Percentiles rank a stretch among this genome's conserved stretches.
Conservation (phyloP, 2,113 vertebrate genomes). For the Clarias macrocephalus region DNA sequence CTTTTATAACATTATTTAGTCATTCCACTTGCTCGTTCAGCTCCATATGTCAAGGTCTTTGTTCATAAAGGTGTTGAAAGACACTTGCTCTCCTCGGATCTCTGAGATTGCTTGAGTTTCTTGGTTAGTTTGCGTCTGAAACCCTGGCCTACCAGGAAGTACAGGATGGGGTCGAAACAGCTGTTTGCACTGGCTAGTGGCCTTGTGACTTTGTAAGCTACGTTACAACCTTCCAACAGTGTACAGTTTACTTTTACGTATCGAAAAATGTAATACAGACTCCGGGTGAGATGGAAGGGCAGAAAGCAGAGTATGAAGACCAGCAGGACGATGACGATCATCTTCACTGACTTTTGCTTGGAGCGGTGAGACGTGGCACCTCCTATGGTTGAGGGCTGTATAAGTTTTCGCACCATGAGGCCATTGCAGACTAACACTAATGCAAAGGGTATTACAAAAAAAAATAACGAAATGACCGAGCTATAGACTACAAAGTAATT, state of each 20-base stretch:
- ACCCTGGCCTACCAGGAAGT: conserved; percentile 90
- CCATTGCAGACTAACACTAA: conserved; percentile 86
- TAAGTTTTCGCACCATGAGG: conserved; percentile 84
- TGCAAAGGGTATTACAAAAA: conserved; percentile 86
- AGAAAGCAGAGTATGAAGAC: conserved; percentile 91
- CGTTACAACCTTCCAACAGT: conserved; percentile 80
- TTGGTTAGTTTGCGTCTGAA: conserved; percentile 63
- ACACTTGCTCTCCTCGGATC: background rate
- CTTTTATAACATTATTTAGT: background rate
- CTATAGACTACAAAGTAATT: conserved; percentile 87
- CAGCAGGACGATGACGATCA: conserved; percentile 86
- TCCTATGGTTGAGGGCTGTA: conserved; percentile 69
- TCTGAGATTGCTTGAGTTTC: conserved; percentile 37
- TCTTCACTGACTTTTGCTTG: conserved; percentile 93
- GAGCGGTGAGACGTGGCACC: conserved; percentile 69
- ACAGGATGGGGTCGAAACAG: conserved; percentile 91
- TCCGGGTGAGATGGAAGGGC: conserved; percentile 92
- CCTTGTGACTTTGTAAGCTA: conserved; percentile 92
- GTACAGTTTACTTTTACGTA: conserved; percentile 82
- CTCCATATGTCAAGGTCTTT: background rate
- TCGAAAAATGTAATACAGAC: conserved; percentile 89
- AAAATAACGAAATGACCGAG: conserved; percentile 79
- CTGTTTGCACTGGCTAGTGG: conserved; percentile 93
- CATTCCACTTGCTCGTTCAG: background rate
- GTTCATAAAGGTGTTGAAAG: conserved; percentile 56